These are phyloP conservation scores for Strix uralensis DNA, from an alignment of 2,113 vertebrate genomes.

Conservation along the genomic window DNA sequence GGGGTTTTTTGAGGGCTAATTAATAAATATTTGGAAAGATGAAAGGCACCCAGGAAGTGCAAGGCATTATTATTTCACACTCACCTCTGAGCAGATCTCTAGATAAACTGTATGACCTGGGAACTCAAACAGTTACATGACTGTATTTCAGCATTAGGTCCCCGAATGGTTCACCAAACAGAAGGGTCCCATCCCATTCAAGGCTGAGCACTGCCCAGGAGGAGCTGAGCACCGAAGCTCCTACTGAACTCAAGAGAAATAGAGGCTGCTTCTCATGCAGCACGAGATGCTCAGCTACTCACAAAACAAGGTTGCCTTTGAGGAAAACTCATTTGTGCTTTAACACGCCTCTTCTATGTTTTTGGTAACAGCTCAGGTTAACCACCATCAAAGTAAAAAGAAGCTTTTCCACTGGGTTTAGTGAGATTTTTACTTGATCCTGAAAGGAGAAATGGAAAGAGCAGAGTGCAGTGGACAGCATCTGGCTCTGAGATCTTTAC, in stretches of 20 bases:
- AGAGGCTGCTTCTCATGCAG: background rate
- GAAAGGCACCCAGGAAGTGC: slow-evolving; percentile 8
- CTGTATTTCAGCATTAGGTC: background rate
- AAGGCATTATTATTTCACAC: background rate
- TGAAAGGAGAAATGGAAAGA: background rate
- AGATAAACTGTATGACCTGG: background rate
- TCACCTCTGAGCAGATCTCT: background rate
- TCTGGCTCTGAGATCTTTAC: background rate
- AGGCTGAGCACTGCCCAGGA: background rate
- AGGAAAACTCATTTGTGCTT: background rate
- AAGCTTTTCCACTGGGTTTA: background rate
- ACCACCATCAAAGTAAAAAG: background rate
- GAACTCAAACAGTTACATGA: background rate
- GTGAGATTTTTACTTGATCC: background rate
- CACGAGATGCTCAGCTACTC: background rate
- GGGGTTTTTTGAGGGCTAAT: slow-evolving; percentile 21
- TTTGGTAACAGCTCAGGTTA: background rate
- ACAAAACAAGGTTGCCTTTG: background rate
- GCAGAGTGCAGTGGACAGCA: background rate
- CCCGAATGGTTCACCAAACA: fast-evolving
- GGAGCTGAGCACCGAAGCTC: background rate
- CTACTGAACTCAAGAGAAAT: background rate
- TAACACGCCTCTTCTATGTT: background rate
- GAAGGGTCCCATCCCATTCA: background rate
- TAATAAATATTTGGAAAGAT: slow-evolving; percentile 54